Base-by-base conservation (phyloP, 1,140 invertebrate genomes). In the Ruditapes philippinarum region DNA sequence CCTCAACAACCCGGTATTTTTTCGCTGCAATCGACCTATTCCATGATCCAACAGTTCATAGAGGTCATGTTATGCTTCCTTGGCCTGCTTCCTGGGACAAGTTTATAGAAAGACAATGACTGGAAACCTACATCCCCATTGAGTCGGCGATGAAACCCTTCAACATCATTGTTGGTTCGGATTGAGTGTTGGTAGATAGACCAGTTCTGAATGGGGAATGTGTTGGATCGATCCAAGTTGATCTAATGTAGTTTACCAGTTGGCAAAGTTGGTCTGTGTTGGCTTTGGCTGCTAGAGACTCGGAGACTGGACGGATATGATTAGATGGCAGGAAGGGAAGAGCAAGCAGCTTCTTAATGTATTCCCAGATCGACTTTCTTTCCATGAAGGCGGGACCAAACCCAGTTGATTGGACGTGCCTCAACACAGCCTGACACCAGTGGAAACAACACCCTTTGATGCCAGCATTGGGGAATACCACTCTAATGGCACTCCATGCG, bases 361-460 rank as follows among this genome's bases (percentile, higher is more conserved):
- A 82, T 12, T 82, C 42, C 33, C 42, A 45, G 25, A 62, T 40
- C 0, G 79, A 57, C 36, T 45, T 45, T 25, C 62, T 0, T 31
- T 49, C 65, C 25, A 45, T 51, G 82, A 38, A 74, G 0, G 68
- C 40, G 0, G 62, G 38, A 45, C 25, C n/a, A 0, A 85, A 22
- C 33, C 68, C 65, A 73, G 74, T 11, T 25, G 73, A 54, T 49
- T 89, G 81, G 0, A 85, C 62, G 0, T 73, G 54, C 17, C 82
- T 49, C 81, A 76, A 91, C n/a, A 81, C 82, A 11, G 86, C 73
- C 31, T 91, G 87, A 0, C 62, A 80, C 81, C 76, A 89, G 28
- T 91, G 90, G 38, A 89, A 91, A 0, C 70, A 19, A 36, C 90
- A 86, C 17, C 90, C 86, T 19, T 80, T 68, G 51, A 91, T 88